Conservation (phyloP, 2,113 vertebrate genomes). For the Actenoides lindsayi region DNA sequence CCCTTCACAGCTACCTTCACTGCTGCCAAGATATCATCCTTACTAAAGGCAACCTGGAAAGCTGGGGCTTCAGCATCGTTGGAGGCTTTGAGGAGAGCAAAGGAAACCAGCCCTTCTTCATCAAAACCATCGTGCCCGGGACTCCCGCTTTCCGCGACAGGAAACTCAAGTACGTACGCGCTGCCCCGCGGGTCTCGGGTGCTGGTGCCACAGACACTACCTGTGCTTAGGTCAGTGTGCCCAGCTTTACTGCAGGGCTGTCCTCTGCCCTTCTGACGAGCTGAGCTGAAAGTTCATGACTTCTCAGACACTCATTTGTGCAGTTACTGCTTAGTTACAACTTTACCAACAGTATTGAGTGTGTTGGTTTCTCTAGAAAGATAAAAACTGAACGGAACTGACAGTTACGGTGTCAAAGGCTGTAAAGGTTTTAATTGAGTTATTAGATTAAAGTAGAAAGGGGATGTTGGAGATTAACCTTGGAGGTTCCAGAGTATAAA, state of each 20-base stretch:
- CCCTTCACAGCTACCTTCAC: slow-evolving; percentile 83
- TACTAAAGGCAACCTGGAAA: slow-evolving; percentile 87
- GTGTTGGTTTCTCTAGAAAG: not conserved
- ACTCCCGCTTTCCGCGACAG: slow-evolving; percentile 89
- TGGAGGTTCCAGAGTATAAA: not conserved
- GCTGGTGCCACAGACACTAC: too few relatives aligned
- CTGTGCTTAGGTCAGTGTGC: not conserved
- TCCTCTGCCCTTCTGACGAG: not conserved
- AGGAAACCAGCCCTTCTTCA: slow-evolving; percentile 93
- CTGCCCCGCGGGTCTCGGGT: not conserved
- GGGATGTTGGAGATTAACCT: not conserved
- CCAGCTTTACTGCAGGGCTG: not conserved
- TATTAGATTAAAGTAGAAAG: not conserved
- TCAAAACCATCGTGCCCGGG: slow-evolving; percentile 93
- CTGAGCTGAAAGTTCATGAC: not conserved
- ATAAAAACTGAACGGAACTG: not conserved
- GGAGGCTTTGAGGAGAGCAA: slow-evolving; percentile 91
- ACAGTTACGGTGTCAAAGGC: not conserved
- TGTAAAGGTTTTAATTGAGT: not conserved
- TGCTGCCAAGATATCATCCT: slow-evolving; percentile 90
- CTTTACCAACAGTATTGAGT: too few relatives aligned
- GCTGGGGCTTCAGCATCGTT: slow-evolving; percentile 95
- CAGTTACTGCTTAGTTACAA: too few relatives aligned
- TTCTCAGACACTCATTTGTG: accelerated
- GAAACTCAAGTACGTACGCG: slow-evolving; percentile 85